Evolutionary conservation across 1,140 invertebrate species (phyloP).

Genomic region (Copidosoma floridanum): DNA sequence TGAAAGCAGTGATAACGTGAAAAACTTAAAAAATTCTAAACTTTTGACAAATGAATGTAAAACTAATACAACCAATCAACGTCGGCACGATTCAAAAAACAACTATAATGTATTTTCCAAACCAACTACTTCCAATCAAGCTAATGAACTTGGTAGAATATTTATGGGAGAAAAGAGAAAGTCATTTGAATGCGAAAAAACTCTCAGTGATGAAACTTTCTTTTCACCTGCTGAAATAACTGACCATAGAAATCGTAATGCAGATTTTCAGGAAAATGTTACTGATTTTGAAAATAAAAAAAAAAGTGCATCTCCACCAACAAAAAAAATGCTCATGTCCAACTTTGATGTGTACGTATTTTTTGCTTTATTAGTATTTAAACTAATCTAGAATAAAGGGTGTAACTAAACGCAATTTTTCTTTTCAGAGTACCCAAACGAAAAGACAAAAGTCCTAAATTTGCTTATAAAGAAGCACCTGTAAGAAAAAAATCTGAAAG

Average conservation of each 20-base stretch:
- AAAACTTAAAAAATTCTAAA: no score
- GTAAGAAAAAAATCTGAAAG: constrained; percentile 48
- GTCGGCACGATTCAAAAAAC: no score
- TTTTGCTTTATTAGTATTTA: constrained; percentile 10
- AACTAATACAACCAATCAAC: no score
- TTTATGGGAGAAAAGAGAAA: constrained; percentile 3
- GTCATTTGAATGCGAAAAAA: constrained; percentile 1
- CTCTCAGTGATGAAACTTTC: constrained; percentile 16
- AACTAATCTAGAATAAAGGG: no score
- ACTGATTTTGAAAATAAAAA: constrained; percentile 18
- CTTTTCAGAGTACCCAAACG: constrained; percentile 31
- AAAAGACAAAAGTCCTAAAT: constrained; percentile 27
- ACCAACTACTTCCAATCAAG: not conserved
- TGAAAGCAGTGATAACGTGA: no score
- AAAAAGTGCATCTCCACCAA: constrained; percentile 14
- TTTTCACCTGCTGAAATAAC: constrained; percentile 21
- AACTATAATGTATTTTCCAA: no score
- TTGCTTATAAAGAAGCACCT: constrained; percentile 39
- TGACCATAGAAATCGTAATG: constrained; percentile 13
- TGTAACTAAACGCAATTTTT: not conserved
- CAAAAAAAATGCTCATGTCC: constrained; percentile 28
- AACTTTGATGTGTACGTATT: constrained; percentile 37
- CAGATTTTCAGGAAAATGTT: constrained; percentile 21
- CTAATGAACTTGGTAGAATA: no score
- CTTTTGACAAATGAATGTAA: no score